These are phyloP conservation scores for Pangasius larnaudii DNA, from an alignment of 2,797 vertebrate genomes.

Conservation along the genomic window DNA sequence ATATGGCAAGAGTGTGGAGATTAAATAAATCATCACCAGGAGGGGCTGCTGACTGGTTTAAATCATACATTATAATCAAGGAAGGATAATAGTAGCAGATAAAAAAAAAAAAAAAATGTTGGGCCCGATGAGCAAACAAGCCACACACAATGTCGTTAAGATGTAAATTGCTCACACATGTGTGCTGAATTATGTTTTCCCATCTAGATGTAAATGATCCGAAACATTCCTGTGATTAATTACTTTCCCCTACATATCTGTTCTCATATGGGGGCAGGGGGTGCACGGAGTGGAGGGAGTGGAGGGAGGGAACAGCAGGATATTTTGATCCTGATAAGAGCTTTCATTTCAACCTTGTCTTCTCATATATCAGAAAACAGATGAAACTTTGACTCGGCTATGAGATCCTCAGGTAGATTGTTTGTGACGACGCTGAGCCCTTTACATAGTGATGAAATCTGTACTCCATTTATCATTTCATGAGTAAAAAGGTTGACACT, in stretches of 20 bases:
- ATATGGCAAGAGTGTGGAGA: not conserved
- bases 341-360: constrained; percentile 34
- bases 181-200: not conserved
- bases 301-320: not conserved
- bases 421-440: constrained; percentile 21
- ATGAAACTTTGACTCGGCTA: constrained; percentile 19
- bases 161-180: not conserved
- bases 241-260: constrained; percentile 2
- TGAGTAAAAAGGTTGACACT: constrained; percentile 33
- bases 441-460: constrained; percentile 18
- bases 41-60: constrained; percentile 8
- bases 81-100: not conserved
- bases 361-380: constrained; percentile 31
- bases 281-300: not conserved
- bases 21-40: constrained; percentile 18
- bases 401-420: constrained; percentile 29
- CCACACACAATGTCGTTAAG: not conserved
- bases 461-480: constrained; percentile 44
- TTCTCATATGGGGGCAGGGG: not conserved
- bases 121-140: constrained; percentile 4
- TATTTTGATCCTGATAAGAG: constrained; percentile 30
- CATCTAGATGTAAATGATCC: constrained; percentile 22
- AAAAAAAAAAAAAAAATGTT: constrained; percentile 26
- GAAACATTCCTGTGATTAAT: not conserved
- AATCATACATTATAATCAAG: constrained; percentile 19